phyloP scores from a whole-genome alignment of 2,113 vertebrate genomes.

The Zootoca vivipara region DNA sequence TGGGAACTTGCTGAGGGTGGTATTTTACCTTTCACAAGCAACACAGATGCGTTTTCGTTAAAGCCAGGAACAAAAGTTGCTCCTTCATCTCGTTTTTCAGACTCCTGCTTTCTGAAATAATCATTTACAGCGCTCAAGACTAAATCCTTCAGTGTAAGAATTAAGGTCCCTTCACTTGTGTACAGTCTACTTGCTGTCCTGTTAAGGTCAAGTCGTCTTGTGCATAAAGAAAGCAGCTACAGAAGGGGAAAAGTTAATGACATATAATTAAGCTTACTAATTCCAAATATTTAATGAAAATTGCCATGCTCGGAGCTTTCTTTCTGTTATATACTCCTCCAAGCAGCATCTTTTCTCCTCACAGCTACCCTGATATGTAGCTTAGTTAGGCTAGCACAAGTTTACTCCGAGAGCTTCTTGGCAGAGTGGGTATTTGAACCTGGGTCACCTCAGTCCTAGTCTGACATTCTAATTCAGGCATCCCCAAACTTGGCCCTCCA shows the following conservation, averaged over 20 bases:
- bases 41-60: not conserved
- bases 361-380: not conserved
- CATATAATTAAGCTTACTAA: not conserved
- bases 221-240: constrained; percentile 68
- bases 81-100: constrained; percentile 8
- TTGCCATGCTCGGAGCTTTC: not conserved
- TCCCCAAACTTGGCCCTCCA: too few relatives aligned
- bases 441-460: not conserved
- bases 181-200: constrained; percentile 64
- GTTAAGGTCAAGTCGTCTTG: constrained; percentile 56
- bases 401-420: not conserved
- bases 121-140: constrained; percentile 57
- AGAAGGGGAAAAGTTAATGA: not conserved
- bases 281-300: not conserved
- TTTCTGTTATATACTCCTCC: not conserved
- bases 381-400: not conserved
- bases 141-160: constrained; percentile 55
- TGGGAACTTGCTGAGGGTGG: not conserved
- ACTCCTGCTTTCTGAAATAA: constrained; percentile 27
- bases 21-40: constrained; percentile 27
- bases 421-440: not conserved
- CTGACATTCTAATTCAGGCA: not conserved
- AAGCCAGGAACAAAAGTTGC: not conserved
- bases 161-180: constrained; percentile 57
- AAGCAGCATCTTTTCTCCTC: not conserved